These are phyloP conservation scores for Zosterops hypoxanthus DNA, from an alignment of 2,113 vertebrate genomes.

Conservation along the genomic window DNA sequence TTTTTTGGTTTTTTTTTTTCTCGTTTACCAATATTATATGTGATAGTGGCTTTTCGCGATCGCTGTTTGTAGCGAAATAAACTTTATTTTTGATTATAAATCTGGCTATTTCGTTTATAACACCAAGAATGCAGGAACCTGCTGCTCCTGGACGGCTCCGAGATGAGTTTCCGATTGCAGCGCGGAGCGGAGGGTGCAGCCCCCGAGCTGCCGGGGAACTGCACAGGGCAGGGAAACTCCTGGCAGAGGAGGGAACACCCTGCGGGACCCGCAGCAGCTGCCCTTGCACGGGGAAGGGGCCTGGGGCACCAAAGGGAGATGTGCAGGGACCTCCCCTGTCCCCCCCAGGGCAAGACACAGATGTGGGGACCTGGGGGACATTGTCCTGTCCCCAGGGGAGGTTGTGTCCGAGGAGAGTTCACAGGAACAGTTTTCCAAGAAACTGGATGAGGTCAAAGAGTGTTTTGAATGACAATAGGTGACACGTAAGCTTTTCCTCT, in stretches of 20 bases:
- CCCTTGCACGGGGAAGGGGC: fast-evolving
- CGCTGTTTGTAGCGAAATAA: too few relatives aligned
- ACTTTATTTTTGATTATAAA: too few relatives aligned
- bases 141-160: not conserved
- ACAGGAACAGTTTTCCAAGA: not conserved
- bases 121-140: not conserved
- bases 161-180: not conserved
- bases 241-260: not conserved
- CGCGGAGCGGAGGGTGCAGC: not conserved
- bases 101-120: too few relatives aligned
- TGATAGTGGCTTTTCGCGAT: too few relatives aligned
- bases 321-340: fast-evolving
- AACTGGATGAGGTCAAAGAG: not conserved
- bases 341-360: not conserved
- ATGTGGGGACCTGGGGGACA: fast-evolving
- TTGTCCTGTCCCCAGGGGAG: fast-evolving
- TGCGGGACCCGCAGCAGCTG: not conserved
- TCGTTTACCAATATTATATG: too few relatives aligned
- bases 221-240: fast-evolving
- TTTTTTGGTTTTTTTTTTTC: too few relatives aligned
- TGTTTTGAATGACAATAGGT: not conserved
- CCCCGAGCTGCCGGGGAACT: fast-evolving
- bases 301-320: not conserved
- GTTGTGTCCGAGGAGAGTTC: not conserved
- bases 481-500: not conserved